Evolutionary conservation across 1,140 invertebrate species (phyloP).

Genomic region (Drosophila insularis): DNA sequence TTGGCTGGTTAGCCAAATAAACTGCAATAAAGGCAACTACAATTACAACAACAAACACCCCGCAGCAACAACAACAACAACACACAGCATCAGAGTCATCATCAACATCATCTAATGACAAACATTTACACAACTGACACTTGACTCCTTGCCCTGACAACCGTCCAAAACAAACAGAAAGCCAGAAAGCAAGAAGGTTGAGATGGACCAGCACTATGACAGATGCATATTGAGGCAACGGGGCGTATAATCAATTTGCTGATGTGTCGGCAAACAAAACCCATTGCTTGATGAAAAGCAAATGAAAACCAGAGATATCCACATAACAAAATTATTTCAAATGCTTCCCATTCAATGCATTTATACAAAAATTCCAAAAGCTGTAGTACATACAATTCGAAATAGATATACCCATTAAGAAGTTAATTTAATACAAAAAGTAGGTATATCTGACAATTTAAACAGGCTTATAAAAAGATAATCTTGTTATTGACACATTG

Average conservation of each 20-base stretch:
- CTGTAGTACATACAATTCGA: not conserved
- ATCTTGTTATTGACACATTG: not conserved
- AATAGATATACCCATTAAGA: not conserved
- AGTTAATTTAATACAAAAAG: not conserved
- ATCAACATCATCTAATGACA: conserved; percentile 25
- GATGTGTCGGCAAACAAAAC: conserved; percentile 45
- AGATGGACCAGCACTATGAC: not conserved
- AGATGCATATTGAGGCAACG: conserved; percentile 28
- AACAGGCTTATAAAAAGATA: not conserved
- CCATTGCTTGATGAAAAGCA: conserved; percentile 11
- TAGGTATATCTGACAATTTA: no score
- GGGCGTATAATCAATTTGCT: conserved; percentile 56
- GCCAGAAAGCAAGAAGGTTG: not conserved
- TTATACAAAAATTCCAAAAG: not conserved
- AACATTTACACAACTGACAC: conserved; percentile 41
- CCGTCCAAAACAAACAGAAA: conserved; percentile 22
- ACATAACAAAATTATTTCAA: conserved; percentile 1
- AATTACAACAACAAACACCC: conserved; percentile 7
- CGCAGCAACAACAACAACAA: conserved; percentile 29
- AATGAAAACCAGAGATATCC: not conserved
- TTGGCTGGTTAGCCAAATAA: conserved; percentile 7
- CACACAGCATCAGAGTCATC: conserved; percentile 9
- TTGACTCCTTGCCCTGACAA: conserved; percentile 28
- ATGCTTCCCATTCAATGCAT: not conserved
- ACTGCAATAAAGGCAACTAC: conserved; percentile 10